Conservation (phyloP, 1,140 invertebrate species). For the Littorina saxatilis region DNA sequence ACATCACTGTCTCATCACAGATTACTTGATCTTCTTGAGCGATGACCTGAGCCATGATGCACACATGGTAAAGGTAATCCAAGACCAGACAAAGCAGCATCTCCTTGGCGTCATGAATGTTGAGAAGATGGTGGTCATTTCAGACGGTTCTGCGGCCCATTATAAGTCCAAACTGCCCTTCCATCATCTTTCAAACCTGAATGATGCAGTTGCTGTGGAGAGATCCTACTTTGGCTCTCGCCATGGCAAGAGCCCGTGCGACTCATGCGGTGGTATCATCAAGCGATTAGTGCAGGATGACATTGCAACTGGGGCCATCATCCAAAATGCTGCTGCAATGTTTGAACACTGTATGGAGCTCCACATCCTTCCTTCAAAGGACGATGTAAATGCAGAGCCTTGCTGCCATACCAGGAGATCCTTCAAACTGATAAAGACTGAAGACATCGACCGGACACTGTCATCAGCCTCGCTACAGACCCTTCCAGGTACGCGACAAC, state of each 20-base stretch:
- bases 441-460: not conserved
- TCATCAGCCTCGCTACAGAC: not conserved
- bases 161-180: conserved; percentile 15
- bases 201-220: not conserved
- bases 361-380: too few species aligned
- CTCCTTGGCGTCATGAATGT: not conserved
- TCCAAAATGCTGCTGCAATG: conserved; percentile 4
- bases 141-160: conserved; percentile 18
- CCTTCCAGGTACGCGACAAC: not conserved
- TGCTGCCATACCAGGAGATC: not conserved
- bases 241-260: conserved; percentile 9
- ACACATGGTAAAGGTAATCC: not conserved
- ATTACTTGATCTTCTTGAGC: not conserved
- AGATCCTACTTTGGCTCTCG: conserved; percentile 5
- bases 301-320: not conserved
- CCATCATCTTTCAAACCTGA: not conserved
- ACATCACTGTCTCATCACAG: too few species aligned
- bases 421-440: not conserved
- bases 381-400: too few species aligned
- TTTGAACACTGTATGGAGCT: not conserved
- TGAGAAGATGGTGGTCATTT: not conserved
- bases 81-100: not conserved
- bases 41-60: conserved; percentile 23
- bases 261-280: not conserved
- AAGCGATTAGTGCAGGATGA: not conserved